Evolutionary conservation across 2,888 invertebrate species (phyloP), one percentile per base, ranked within the genome.

Genomic region (Endotricha flammealis): DNA sequence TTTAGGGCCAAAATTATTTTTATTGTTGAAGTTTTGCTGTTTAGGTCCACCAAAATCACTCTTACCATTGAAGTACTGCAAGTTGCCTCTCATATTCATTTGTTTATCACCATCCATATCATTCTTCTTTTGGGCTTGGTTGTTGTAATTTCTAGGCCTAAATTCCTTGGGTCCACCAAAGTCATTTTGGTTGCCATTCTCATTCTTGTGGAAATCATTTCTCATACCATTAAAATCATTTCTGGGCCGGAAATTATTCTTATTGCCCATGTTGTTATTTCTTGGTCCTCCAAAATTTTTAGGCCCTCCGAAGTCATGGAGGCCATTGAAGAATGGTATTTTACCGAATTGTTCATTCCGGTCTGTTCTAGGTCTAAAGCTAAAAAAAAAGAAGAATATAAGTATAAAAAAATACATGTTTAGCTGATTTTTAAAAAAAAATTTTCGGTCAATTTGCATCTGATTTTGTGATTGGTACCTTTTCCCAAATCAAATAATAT

Each of bases 301-400:
- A 35, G 87, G 87, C 9, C 87, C 87, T 29, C 87, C 87, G 63
- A 87, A 87, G 42, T 87, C 86, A 53, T 58, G 74, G 42, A 77
- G 50, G 38, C 78, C 77, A 70, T 80, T 82, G 44, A 75, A 76
- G 53, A 69, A 82, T 41, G 78, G 83, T 46, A 89, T 80, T 77
- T 90, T 90, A 69, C 87, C 88, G 73, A 86, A 88, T 88, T 90
- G 89, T 87, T 90, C 90, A 80, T 88, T 88, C 69, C 90, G 89
- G 74, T 90, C 90, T 70, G 88, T 83, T 69, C 90, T 85, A 64
- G 89, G 88, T 69, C 90, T 89, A 77, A 85, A 90, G 86, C 86
- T 88, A 47, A 38, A 53, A 46, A 48, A 48, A 48, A 31, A 41
- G 36, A 36, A 23, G 32, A 11, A 33, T 10, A 30, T 20, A 35